Evolutionary conservation across 2,113 vertebrate species (phyloP).

Genomic region (Proteles cristata): DNA sequence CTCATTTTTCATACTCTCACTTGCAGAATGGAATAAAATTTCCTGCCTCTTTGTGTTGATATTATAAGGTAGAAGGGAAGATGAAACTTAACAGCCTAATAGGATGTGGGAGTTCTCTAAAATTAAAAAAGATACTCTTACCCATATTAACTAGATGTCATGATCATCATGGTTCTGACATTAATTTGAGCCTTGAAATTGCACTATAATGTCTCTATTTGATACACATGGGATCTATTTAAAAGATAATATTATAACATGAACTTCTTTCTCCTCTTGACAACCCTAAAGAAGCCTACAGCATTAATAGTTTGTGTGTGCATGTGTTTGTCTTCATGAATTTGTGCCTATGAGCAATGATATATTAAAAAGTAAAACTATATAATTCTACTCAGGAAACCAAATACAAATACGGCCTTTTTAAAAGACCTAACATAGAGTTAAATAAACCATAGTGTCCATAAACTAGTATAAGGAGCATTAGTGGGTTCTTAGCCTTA

Average conservation of each 20-base stretch:
- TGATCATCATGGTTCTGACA: not conserved
- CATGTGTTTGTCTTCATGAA: rapidly evolving
- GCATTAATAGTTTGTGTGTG: not conserved
- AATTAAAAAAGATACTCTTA: not conserved
- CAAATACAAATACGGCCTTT: not conserved
- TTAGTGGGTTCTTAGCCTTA: not conserved
- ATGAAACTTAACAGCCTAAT: not conserved
- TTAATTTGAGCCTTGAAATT: not conserved
- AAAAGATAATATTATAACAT: not conserved
- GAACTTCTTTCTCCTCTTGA: not conserved
- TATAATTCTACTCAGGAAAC: not conserved
- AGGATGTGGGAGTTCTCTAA: not conserved
- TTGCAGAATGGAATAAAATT: not conserved
- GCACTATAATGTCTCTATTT: not conserved
- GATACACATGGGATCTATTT: not conserved
- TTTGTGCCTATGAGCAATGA: not conserved
- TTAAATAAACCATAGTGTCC: not conserved
- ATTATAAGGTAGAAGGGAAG: not conserved
- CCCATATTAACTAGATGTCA: not conserved
- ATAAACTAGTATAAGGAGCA: not conserved
- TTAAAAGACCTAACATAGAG: not conserved
- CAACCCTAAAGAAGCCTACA: not conserved
- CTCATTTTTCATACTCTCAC: not conserved
- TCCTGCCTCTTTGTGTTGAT: not conserved
- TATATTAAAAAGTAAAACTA: not conserved